Evolutionary conservation across 2,888 invertebrate species (phyloP).

Genomic region (Lysandra coridon): DNA sequence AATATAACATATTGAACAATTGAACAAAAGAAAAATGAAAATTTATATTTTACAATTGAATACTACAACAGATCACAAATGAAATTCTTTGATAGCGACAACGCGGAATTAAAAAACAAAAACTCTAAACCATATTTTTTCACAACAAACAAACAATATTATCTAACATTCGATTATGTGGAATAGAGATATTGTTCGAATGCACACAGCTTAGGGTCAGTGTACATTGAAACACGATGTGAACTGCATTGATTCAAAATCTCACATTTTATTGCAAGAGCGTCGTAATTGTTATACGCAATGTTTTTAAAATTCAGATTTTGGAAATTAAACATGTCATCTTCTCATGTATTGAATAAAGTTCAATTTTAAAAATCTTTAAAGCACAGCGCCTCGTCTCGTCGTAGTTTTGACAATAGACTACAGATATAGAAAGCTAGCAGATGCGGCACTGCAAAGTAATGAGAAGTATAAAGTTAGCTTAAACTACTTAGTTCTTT

Average conservation of each 20-base stretch:
- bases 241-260: no score
- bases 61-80: neutral
- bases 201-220: neutral
- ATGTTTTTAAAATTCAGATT: no score
- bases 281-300: no score
- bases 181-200: neutral
- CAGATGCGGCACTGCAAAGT: neutral
- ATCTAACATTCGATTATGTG: conserved; percentile 8
- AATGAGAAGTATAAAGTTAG: neutral
- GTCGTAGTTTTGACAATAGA: neutral
- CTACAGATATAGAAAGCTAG: neutral
- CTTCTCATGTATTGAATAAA: no score
- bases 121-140: neutral
- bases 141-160: neutral
- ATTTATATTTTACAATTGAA: neutral
- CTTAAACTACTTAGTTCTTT: neutral
- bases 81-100: neutral
- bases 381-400: no score
- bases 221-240: no score
- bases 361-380: no score
- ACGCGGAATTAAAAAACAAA: neutral
- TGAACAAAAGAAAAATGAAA: neutral
- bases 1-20: no score
- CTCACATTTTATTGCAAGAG: no score
- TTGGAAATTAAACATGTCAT: no score